Conservation (phyloP, 2,797 vertebrate genomes). For the Enteromius mattozi region DNA sequence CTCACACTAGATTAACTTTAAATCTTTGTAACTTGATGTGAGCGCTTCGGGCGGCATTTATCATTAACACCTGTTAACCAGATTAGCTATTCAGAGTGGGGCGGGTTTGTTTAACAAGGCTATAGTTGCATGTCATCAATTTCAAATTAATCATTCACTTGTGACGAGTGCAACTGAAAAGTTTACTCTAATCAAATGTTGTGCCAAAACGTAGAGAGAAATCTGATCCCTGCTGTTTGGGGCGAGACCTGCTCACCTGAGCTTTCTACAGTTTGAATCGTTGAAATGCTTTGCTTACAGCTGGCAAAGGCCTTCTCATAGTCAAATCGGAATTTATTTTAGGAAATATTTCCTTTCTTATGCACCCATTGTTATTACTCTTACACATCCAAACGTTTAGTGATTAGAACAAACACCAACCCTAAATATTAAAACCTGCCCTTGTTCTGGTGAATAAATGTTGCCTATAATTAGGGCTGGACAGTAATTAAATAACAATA, state of each 20-base stretch:
- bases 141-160: constrained; percentile 49
- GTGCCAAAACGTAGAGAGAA: constrained; percentile 2
- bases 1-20: constrained; percentile 52
- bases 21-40: constrained; percentile 47
- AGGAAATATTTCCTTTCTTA: neutral
- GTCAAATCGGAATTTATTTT: constrained; percentile 1
- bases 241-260: constrained; percentile 6
- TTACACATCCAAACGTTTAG: neutral
- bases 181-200: constrained; percentile 35
- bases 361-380: neutral
- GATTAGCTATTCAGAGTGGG: constrained; percentile 54
- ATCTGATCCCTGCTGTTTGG: constrained; percentile 8
- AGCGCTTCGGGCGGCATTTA: constrained; percentile 34
- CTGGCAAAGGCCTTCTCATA: neutral
- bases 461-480: neutral
- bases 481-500: neutral
- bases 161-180: constrained; percentile 17
- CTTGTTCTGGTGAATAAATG: neutral
- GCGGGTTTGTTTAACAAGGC: constrained; percentile 22
- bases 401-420: neutral
- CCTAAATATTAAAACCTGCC: neutral
- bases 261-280: constrained; percentile 19
- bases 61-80: constrained; percentile 56
- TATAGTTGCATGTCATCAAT: constrained; percentile 46
- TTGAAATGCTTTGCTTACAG: constrained; percentile 43